These are phyloP conservation scores for Copsychus sechellarum DNA, from an alignment of 2,113 vertebrate species.

Conservation along the genomic window DNA sequence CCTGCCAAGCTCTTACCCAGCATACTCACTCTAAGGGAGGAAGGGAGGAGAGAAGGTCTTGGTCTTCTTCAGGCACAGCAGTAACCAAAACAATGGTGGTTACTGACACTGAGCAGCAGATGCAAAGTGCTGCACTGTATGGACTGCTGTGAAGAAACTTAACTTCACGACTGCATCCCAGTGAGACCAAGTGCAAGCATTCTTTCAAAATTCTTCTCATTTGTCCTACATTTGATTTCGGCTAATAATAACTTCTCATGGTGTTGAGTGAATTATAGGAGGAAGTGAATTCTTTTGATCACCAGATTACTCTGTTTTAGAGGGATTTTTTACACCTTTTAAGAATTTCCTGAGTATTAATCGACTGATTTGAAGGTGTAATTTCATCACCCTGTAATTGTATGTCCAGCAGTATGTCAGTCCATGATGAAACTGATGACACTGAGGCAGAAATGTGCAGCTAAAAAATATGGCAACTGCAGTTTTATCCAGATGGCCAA, in stretches of 20 bases:
- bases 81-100: neutral
- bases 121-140: neutral
- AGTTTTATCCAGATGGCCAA: neutral
- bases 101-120: neutral
- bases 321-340: neutral
- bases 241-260: neutral
- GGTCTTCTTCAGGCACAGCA: neutral
- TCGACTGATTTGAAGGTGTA: neutral
- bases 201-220: neutral
- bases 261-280: neutral
- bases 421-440: neutral
- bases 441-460: neutral
- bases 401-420: neutral
- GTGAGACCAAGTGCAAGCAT: neutral
- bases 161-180: neutral
- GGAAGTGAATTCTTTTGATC: neutral
- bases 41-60: neutral
- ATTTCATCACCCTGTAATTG: neutral
- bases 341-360: neutral
- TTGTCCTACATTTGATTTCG: neutral
- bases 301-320: neutral
- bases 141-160: neutral
- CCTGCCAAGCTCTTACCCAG: neutral
- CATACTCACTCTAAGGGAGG: neutral
- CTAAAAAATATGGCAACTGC: neutral